Evolutionary conservation across 1,140 invertebrate species (phyloP), one percentile per base, ranked within the genome.

Genomic region (Polyergus mexicanus): DNA sequence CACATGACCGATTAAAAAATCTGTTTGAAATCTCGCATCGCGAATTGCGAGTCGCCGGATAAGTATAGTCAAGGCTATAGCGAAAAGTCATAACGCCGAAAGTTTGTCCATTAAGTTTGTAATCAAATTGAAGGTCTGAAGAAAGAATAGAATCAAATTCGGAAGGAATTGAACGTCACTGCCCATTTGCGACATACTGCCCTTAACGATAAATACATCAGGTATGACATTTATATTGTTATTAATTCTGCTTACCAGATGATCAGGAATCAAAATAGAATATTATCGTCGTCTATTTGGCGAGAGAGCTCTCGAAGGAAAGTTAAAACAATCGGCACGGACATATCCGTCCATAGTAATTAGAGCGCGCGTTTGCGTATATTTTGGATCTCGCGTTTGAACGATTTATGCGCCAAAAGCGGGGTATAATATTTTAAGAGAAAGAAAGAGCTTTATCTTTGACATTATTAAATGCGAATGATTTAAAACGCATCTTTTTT

Each of bases 311-410:
- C 5, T 7, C 19, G 3, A 32, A 54, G 38, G 44, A 56, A 25
- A 16, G 11, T 11, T 44, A 16, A 78, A 80, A 72, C 4, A 63
- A 84, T 81, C 78, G 78, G 83, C 60, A 88, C 74, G 88, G 78
- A 86, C 77, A 88, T 28, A 90, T 90, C 89, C 89, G 89, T 90
- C 89, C 89, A 90, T 90, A 87, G 86, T 58, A 88, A 60, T 81
- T 90, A 85, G 86, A 86, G 56, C 60, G 22, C 19, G 25, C 32
- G 35, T 56, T 28, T 16, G 35, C 51, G 35, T 28, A 56, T 13
- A 56, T 13, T 47, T 41, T 35, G 62, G 16, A 38, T 71, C 54
- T 71, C 32, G 11, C 2, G 62, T 47, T 80, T 25, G 19, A 41
- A 25, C 66, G 65, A 76, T n/a, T 41, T 1, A 11, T 19, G 2